Evolutionary conservation across 2,888 invertebrate species (phyloP), one percentile per base, ranked within the genome.

Genomic region (Coelinius sp.): DNA sequence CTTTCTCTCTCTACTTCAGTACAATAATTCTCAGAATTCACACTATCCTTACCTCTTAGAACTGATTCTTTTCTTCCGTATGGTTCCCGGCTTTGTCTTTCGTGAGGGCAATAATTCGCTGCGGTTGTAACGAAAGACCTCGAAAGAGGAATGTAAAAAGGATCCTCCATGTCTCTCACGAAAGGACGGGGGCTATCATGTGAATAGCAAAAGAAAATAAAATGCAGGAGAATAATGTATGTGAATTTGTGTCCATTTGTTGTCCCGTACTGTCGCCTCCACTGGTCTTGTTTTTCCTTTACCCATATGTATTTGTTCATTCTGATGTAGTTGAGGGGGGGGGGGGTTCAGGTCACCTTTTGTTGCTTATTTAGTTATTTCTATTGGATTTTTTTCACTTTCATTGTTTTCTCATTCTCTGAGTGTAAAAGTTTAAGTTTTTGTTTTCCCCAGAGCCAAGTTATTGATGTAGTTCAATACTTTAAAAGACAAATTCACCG

Each of bases 31-130:
- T 31, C 6, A 56, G 17, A 31, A 56, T 52, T 66, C 31, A 49
- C 22, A 20, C 31, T 52, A 27, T 52, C 12, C 46, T 12, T 31
- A 17, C 2, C n/a, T 22, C 5, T 12, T n/a, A 14, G 25, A 56
- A 56, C 5, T 7, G 31, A 12, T 49, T 7, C 31, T 31, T 52
- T 35, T 24, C 35, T 52, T 25, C 24, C 8, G 25, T 24, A 1
- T 24, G 10, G 1, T 25, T 56, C 7, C 8, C 7, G 5, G 14
- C 27, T 56, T 27, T 56, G 25, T 27, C 25, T 56, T 7, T 10
- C 49, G 31, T 10, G 35, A 2, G n/a, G 17, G 17, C 52, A 52
- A 66, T 35, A 66, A 66, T 66, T 53, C 52, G 35, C 52, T 66
- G 52, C 14, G 52, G 20, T 66, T 66, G 52, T 66, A 38, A 52